Percentiles rank a stretch among this genome's conserved stretches.
These are phyloP conservation scores for Bombus waltoni DNA, from an alignment of 1,140 invertebrate genomes.

Conservation along the genomic window DNA sequence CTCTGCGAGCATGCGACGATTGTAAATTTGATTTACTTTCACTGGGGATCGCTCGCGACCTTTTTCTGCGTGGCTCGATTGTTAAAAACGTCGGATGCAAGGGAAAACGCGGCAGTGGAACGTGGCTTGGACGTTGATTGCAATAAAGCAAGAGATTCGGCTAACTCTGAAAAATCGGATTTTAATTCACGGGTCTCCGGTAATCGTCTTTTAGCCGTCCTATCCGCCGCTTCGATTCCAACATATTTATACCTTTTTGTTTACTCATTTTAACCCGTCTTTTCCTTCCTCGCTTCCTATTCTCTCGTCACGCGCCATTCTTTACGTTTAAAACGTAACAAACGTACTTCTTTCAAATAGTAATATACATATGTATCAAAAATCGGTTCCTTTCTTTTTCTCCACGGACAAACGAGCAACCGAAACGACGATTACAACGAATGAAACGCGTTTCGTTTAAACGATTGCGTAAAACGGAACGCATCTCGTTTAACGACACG, in stretches of 20 bases:
- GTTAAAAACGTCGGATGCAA: background rate
- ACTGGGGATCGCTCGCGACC: background rate
- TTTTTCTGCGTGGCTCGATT: background rate
- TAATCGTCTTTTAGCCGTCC: too few relatives aligned
- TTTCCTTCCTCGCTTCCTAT: background rate
- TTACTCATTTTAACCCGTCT: background rate
- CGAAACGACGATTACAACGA: background rate
- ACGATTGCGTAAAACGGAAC: background rate
- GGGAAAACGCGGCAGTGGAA: background rate
- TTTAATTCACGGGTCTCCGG: too few relatives aligned
- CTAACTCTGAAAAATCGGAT: too few relatives aligned
- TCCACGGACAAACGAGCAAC: background rate
- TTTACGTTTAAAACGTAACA: too few relatives aligned
- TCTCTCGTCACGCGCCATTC: background rate
- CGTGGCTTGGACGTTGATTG: background rate
- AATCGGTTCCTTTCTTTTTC: background rate
- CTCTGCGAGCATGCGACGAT: background rate
- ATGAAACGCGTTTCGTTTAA: too few relatives aligned
- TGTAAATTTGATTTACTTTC: constrained; percentile 27
- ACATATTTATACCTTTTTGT: too few relatives aligned
- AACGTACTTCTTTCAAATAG: background rate
- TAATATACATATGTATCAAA: background rate
- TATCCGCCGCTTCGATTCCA: too few relatives aligned
- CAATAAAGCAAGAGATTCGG: too few relatives aligned
- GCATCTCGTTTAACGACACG: background rate